Evolutionary conservation across 2,888 invertebrate genomes (phyloP).

Genomic region (Metallyticus violacea): DNA sequence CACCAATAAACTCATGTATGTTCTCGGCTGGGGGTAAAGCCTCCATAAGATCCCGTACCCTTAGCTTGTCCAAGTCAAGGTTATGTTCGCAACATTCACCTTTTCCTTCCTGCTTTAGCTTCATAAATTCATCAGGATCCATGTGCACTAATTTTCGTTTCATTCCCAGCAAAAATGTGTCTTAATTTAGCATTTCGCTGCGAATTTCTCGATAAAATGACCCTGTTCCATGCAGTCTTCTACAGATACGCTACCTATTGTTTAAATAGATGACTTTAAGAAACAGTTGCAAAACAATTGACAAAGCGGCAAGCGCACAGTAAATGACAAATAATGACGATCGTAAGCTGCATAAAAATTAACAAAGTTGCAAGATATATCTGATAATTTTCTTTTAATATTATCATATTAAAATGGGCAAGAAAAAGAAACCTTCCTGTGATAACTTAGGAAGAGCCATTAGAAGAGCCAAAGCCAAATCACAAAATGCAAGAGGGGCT

Average conservation of each 20-base stretch:
- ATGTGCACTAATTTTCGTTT: neutral
- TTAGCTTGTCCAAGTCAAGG: no score
- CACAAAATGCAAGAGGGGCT: neutral
- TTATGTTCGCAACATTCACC: neutral
- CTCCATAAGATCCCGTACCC: no score
- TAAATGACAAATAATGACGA: no score
- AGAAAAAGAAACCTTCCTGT: neutral
- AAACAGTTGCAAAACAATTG: neutral
- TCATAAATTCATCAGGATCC: conserved; percentile 5
- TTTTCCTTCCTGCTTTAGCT: neutral
- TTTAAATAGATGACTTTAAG: neutral
- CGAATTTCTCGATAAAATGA: no score
- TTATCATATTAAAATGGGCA: neutral
- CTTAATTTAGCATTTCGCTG: neutral
- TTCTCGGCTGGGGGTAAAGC: no score
- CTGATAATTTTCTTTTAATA: no score
- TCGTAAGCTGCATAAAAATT: no score
- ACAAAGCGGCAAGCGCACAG: no score
- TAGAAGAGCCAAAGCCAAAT: neutral
- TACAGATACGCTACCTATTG: neutral
- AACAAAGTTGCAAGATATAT: no score
- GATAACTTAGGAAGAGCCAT: neutral
- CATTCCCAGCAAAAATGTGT: neutral
- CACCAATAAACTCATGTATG: no score
- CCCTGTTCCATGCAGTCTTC: no score